phyloP scores from a whole-genome alignment of 92 coral and sea anemone species.

The Desmophyllum pertusum region DNA sequence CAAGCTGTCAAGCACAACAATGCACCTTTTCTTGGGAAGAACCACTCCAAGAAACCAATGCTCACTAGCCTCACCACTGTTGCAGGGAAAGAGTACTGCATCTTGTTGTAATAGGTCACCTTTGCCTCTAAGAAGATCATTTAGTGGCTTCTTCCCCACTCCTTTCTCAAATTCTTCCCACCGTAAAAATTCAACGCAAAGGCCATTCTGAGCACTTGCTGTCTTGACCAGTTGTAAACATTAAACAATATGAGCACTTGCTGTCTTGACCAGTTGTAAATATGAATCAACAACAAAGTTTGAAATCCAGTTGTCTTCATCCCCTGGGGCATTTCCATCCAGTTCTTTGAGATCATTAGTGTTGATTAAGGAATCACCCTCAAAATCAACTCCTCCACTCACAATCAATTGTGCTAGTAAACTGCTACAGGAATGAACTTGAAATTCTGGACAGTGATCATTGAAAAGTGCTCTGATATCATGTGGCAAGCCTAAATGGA shows the following conservation, averaged over 20 bases:
- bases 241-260: slow-evolving; percentile 37
- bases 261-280: slow-evolving; percentile 18
- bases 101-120: slow-evolving; percentile 44
- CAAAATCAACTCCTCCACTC: slow-evolving; percentile 43
- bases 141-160: slow-evolving; percentile 25
- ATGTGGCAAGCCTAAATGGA: slow-evolving; percentile 32
- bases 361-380: slow-evolving; percentile 42
- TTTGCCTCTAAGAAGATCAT: slow-evolving; percentile 32
- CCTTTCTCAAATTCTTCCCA: slow-evolving; percentile 67
- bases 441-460: slow-evolving; percentile 26
- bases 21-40: slow-evolving; percentile 49
- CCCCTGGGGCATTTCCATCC: slow-evolving; percentile 27
- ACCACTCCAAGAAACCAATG: too few species aligned
- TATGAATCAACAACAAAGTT: slow-evolving; percentile 40
- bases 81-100: slow-evolving; percentile 62
- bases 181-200: slow-evolving; percentile 39
- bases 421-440: slow-evolving; percentile 36
- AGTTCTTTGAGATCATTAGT: slow-evolving; percentile 33
- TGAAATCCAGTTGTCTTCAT: slow-evolving; percentile 28
- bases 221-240: slow-evolving; percentile 22
- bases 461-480: slow-evolving; percentile 19
- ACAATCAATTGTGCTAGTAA: slow-evolving; percentile 35
- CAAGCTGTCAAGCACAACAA: slow-evolving; percentile 57
- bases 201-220: slow-evolving; percentile 28
- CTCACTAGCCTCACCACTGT: slow-evolving; percentile 38